Evolutionary conservation across 2,113 vertebrate species (phyloP), one percentile per base, ranked within the genome.

Genomic region (Rhombomys opimus): DNA sequence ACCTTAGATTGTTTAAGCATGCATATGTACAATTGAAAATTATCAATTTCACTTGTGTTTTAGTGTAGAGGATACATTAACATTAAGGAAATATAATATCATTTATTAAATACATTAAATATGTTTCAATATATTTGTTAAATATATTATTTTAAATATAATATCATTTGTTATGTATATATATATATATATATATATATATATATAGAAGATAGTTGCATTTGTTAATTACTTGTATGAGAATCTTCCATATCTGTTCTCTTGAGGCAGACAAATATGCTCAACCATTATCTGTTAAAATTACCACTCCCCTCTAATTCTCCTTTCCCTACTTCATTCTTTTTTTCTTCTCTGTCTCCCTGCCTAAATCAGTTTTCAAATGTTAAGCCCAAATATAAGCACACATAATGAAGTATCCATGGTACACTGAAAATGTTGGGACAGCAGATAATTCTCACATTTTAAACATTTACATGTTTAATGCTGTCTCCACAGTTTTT

Each of bases 181-280:
- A 46, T 46, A 46, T 46, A 46, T 5, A 46, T 46, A 46, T 46
- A 46, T 46, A 46, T 46, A 46, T 46, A n/a, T n/a, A n/a, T n/a
- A n/a, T n/a, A n/a, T n/a, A n/a, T 80, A 93, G 97, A 98, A 98
- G 93, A 41, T 97, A 93, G 92, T 97, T 98, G 96, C 98, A 97
- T 97, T 98, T 3, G 25, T 97, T 99, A 99, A 99, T 99, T 98
- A 98, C 96, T 93, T 96, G 96, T 98, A 97, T 98, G 92, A 98
- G 54, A 91, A 96, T 98, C 97, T 98, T 99, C 97, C 90, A 98
- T 98, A 98, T 98, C 96, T 98, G 97, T 98, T 81, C 12, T 97
- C 95, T 95, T 80, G 86, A 98, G 98, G 98, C 91, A 98, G 91
- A 96, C 96, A 97, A 97, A 98, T 97, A 97, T 97, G 97, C 98